phyloP scores from a whole-genome alignment of 2,797 vertebrate species.

The Acanthopagrus latus region DNA sequence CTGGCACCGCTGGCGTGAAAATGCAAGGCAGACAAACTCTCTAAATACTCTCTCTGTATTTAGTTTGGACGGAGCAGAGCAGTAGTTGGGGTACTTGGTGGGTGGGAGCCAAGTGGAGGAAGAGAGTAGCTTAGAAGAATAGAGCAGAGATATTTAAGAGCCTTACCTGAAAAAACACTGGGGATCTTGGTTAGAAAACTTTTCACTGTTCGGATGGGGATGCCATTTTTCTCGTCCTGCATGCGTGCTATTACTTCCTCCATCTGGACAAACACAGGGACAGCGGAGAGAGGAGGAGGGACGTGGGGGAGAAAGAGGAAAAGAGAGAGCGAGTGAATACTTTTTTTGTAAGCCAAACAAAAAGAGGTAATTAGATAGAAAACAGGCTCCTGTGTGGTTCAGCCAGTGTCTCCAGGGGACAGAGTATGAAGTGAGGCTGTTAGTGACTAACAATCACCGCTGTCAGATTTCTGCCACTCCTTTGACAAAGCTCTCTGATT shows the following conservation, averaged over 20 bases:
- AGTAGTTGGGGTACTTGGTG: conserved; percentile 36
- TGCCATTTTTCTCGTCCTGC: conserved; percentile 98
- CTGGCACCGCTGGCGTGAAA: conserved; percentile 44
- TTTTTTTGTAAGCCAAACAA: conserved; percentile 27
- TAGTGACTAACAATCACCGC: conserved; percentile 53
- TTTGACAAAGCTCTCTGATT: conserved; percentile 60
- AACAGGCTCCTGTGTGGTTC: conserved; percentile 45
- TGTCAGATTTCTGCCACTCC: conserved; percentile 48
- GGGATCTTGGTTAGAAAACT: conserved; percentile 99
- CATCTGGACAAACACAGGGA: conserved; percentile 87
- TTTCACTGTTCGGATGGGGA: conserved; percentile 97
- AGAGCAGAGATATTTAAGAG: conserved; percentile 22
- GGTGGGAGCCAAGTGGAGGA: conserved; percentile 41
- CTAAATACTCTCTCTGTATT: conserved; percentile 52
- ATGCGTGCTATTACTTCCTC: conserved; percentile 97
- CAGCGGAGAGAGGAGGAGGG: conserved; percentile 27
- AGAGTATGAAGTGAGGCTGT: conserved; percentile 36
- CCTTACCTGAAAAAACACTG: conserved; percentile 98
- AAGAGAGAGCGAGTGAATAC: conserved; percentile 28
- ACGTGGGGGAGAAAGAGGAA: background rate
- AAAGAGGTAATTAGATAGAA: conserved; percentile 42
- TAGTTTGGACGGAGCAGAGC: conserved; percentile 49
- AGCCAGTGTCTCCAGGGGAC: conserved; percentile 38
- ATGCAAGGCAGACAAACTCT: conserved; percentile 55
- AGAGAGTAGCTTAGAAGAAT: background rate